phyloP scores from a whole-genome alignment of 2,113 vertebrate species.

The Vulpes ferrilata region DNA sequence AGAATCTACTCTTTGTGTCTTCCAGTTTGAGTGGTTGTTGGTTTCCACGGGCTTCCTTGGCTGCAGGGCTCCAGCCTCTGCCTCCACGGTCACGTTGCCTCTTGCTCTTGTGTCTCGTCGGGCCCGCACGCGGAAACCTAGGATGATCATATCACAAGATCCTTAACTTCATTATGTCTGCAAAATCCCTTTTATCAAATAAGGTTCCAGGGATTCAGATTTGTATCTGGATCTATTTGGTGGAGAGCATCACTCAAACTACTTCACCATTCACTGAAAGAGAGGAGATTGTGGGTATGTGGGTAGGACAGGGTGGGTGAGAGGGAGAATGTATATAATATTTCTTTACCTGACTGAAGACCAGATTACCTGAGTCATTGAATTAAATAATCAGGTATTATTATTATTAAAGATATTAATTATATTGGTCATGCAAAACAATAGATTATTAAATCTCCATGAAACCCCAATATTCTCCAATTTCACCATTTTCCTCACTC shows the following conservation, averaged over 20 bases:
- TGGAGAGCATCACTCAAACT: background rate
- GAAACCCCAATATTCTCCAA: slow-evolving; percentile 48
- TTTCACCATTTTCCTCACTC: slow-evolving; percentile 21
- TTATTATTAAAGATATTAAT: slow-evolving; percentile 39
- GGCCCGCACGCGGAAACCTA: background rate
- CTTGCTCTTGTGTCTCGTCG: background rate
- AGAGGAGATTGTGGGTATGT: background rate
- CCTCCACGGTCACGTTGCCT: background rate
- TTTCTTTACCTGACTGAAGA: background rate
- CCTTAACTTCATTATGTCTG: slow-evolving; percentile 9
- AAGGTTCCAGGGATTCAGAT: background rate
- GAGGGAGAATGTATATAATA: background rate
- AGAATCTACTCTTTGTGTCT: background rate
- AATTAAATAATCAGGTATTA: slow-evolving; percentile 47
- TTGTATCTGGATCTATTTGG: background rate
- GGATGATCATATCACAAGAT: background rate
- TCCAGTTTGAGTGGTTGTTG: background rate
- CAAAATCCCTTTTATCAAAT: background rate
- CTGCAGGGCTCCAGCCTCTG: background rate
- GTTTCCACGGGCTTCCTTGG: background rate
- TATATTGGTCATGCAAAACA: slow-evolving; percentile 28
- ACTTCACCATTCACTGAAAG: background rate
- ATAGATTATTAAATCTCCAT: background rate
- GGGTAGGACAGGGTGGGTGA: background rate
- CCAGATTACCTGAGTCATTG: background rate